These are phyloP conservation scores for Pharmacophagus antenor DNA, from an alignment of 2,888 invertebrate species.

Conservation along the genomic window DNA sequence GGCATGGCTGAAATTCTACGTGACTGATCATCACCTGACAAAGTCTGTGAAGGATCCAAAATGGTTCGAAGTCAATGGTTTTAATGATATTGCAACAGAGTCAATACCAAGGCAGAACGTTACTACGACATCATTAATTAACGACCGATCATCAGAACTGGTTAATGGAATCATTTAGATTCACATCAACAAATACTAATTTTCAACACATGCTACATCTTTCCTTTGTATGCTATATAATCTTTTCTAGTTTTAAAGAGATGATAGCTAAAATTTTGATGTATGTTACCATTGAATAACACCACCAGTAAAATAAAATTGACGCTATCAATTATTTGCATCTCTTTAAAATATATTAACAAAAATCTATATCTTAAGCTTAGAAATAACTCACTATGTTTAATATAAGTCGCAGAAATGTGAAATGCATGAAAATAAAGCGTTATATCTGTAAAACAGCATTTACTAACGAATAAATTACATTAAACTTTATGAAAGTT, in stretches of 20 bases:
- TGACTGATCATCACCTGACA: constrained; percentile 76
- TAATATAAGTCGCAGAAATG: neutral
- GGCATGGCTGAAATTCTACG: constrained; percentile 82
- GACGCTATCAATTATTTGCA: neutral
- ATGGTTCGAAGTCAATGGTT: constrained; percentile 69
- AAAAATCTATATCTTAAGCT: neutral
- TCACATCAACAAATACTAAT: constrained; percentile 44
- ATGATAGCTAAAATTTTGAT: neutral
- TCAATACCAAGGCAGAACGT: constrained; percentile 59
- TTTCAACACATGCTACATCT: constrained; percentile 44
- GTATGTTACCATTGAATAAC: neutral
- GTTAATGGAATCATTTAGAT: constrained; percentile 76
- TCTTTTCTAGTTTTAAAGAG: constrained; percentile 35
- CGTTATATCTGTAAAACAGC: constrained; percentile 37
- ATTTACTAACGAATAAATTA: constrained; percentile 50
- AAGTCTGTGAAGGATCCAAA: constrained; percentile 74
- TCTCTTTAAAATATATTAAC: constrained; percentile 12
- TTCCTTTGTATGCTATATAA: constrained; percentile 41
- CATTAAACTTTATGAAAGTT: constrained; percentile 59
- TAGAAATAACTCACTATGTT: neutral
- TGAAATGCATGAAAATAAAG: constrained; percentile 10
- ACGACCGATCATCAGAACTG: constrained; percentile 70
- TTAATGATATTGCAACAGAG: constrained; percentile 60
- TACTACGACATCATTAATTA: constrained; percentile 59
- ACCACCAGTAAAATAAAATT: neutral